phyloP scores from a whole-genome alignment of 2,113 vertebrate species.

The Dromas ardeola region DNA sequence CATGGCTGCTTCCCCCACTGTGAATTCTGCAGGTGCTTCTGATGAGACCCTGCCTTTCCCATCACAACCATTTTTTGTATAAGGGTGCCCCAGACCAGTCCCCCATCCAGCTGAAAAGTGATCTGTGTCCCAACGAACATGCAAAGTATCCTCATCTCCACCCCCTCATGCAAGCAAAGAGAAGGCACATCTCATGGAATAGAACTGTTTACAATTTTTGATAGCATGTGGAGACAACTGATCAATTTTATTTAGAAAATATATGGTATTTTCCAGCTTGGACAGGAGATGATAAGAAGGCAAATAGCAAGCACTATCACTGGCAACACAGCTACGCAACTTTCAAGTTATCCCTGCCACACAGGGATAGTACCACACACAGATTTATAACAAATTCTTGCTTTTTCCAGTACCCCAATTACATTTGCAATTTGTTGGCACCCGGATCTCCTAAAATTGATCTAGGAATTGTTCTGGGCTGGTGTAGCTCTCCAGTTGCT shows the following conservation, averaged over 20 bases:
- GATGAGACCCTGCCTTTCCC: background rate
- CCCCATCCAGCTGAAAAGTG: background rate
- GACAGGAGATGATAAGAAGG: background rate
- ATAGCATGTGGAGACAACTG: background rate
- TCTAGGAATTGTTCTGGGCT: background rate
- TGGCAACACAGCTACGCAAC: background rate
- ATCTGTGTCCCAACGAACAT: background rate
- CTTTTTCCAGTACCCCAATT: background rate
- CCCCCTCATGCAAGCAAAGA: background rate
- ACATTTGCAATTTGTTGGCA: background rate
- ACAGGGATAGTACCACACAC: background rate
- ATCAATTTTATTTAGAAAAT: background rate
- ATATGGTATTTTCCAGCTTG: background rate
- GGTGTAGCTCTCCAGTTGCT: background rate
- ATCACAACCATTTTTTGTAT: background rate
- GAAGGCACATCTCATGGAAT: background rate
- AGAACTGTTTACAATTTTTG: background rate
- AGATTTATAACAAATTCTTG: background rate
- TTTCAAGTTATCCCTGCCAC: background rate
- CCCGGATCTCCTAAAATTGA: background rate
- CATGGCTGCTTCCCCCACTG: background rate
- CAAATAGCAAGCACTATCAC: background rate
- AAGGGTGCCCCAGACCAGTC: background rate
- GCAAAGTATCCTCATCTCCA: background rate
- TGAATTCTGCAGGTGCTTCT: background rate